Evolutionary conservation across 2,797 vertebrate genomes (phyloP).

Genomic region (Pterois miles): DNA sequence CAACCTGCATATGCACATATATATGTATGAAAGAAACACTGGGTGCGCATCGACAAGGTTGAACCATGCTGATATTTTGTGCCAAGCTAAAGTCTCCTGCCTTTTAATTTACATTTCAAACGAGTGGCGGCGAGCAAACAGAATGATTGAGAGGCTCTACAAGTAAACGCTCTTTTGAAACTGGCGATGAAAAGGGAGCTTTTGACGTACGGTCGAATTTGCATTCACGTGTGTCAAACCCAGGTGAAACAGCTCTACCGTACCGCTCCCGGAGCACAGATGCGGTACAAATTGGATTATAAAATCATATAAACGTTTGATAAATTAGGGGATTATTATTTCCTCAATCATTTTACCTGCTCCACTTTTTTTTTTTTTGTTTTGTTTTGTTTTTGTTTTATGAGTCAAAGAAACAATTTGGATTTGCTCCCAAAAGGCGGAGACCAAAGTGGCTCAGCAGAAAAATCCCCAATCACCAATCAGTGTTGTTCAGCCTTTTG

Average conservation of each 20-base stretch:
- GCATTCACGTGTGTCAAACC: slow-evolving; percentile 28
- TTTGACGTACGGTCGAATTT: slow-evolving; percentile 29
- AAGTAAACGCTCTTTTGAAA: slow-evolving; percentile 60
- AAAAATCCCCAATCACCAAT: slow-evolving; percentile 52
- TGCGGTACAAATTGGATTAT: slow-evolving; percentile 20
- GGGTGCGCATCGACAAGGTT: slow-evolving; percentile 90
- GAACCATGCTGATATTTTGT: slow-evolving; percentile 92
- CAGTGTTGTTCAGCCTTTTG: slow-evolving; percentile 84
- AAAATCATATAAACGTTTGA: background rate
- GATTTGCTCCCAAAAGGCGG: slow-evolving; percentile 40
- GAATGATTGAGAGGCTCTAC: slow-evolving; percentile 71
- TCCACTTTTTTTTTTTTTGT: slow-evolving; percentile 23
- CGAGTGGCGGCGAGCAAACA: slow-evolving; percentile 43
- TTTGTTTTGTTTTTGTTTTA: background rate
- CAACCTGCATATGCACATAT: slow-evolving; percentile 83
- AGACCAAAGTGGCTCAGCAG: slow-evolving; percentile 45
- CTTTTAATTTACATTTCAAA: slow-evolving; percentile 71
- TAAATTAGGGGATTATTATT: slow-evolving; percentile 19
- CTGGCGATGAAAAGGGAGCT: slow-evolving; percentile 53
- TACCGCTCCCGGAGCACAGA: background rate
- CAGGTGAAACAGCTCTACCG: slow-evolving; percentile 24
- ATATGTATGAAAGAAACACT: slow-evolving; percentile 84
- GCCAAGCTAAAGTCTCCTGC: slow-evolving; percentile 49
- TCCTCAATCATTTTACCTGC: slow-evolving; percentile 70
- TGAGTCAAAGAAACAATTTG: background rate